These are phyloP conservation scores for Halocynthia roretzi DNA, from an alignment of 23 tunicate genomes.

Conservation along the genomic window DNA sequence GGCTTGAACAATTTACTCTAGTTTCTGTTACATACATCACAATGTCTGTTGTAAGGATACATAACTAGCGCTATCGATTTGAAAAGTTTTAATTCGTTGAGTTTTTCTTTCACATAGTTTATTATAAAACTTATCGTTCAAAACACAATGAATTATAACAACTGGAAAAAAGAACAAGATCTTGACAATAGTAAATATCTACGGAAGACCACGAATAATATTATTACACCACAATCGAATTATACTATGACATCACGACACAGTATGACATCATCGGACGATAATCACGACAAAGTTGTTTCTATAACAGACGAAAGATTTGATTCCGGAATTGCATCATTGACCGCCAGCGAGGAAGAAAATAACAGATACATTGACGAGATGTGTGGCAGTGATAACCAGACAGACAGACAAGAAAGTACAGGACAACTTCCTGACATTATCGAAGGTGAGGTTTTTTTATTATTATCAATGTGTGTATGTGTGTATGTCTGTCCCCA, in stretches of 20 bases:
- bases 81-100: too few species aligned
- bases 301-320: conserved; percentile 4
- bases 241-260: neutral
- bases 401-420: too few species aligned
- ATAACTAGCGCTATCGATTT: too few species aligned
- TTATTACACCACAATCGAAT: neutral
- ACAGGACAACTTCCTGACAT: too few species aligned
- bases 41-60: too few species aligned
- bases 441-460: too few species aligned
- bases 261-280: neutral
- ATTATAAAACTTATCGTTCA: neutral
- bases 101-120: too few species aligned
- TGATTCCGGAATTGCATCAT: conserved; percentile 13
- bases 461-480: too few species aligned
- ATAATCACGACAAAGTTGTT: conserved; percentile 10
- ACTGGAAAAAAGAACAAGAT: neutral
- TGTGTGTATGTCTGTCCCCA: too few species aligned
- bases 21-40: too few species aligned
- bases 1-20: too few species aligned
- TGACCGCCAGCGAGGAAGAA: conserved; percentile 10
- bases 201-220: neutral
- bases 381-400: neutral
- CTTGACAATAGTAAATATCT: neutral
- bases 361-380: conserved; percentile 5
- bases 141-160: neutral